A percentile compares a stretch with the other conserved stretches of the same genome.
Conservation (phyloP, 2,797 vertebrate species). For the Naso thynnoides region DNA sequence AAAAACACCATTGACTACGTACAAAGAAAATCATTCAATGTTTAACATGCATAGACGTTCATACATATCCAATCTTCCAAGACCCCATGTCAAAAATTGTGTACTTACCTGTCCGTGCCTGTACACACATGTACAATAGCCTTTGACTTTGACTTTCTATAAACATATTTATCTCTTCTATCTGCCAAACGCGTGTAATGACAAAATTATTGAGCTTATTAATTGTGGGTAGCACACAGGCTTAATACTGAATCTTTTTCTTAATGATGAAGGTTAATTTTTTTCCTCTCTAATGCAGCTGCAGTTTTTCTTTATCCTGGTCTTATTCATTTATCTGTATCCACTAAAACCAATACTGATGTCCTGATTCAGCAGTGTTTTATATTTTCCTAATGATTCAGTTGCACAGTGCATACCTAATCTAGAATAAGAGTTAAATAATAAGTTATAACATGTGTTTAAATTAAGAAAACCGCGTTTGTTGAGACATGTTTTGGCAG, state of each 20-base stretch:
- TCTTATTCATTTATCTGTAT: neutral
- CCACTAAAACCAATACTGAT: neutral
- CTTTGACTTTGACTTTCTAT: too few relatives aligned
- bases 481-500: constrained; percentile 3
- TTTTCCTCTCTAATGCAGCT: constrained; percentile 3
- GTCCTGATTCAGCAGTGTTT: constrained; percentile 15
- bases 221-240: neutral
- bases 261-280: neutral
- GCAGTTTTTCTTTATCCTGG: neutral
- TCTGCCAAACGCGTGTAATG: constrained; percentile 2
- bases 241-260: neutral
- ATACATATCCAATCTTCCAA: neutral
- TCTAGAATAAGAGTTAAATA: constrained; percentile 5
- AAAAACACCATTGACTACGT: neutral
- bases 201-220: constrained; percentile 11
- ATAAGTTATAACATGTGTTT: too few relatives aligned
- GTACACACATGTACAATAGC: neutral
- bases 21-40: neutral
- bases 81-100: neutral
- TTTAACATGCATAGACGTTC: neutral
- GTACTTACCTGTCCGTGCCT: neutral
- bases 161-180: constrained; percentile 10
- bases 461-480: constrained; percentile 6
- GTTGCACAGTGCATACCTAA: neutral
- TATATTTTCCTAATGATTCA: constrained; percentile 7